A percentile compares a stretch with the other conserved stretches of the same genome.
Evolutionary conservation across 2,113 vertebrate species (phyloP).

Genomic region (Corvus hawaiiensis): DNA sequence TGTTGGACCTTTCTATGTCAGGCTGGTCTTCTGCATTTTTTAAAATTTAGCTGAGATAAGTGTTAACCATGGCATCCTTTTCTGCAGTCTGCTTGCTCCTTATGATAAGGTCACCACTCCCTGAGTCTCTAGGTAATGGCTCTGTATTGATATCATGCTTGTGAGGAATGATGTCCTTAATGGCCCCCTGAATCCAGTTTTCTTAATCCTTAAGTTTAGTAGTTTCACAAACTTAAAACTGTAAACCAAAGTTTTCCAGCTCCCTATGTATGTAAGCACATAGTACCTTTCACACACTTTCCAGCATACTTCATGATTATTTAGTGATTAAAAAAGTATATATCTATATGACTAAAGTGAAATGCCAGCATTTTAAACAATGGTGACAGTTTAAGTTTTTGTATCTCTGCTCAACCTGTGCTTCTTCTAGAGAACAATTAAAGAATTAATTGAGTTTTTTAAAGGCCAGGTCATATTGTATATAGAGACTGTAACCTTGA

Average conservation of each 20-base stretch:
- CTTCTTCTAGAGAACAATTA: background rate
- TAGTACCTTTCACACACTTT: background rate
- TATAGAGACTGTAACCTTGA: background rate
- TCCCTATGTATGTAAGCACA: rapidly evolving
- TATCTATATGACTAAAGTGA: background rate
- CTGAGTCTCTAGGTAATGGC: background rate
- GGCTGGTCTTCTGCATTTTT: background rate
- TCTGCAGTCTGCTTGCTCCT: background rate
- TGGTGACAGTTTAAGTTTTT: background rate
- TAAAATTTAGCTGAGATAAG: background rate
- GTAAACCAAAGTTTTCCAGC: background rate
- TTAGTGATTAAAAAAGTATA: background rate
- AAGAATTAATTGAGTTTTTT: background rate
- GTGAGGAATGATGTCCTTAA: background rate
- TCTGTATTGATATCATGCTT: background rate
- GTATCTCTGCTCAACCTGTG: background rate
- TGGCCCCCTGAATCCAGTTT: background rate
- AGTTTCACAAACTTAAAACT: background rate
- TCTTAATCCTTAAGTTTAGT: background rate
- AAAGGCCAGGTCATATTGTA: background rate
- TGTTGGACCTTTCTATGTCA: background rate
- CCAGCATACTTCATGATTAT: background rate
- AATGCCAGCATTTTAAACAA: background rate
- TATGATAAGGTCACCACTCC: background rate
- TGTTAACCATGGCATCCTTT: background rate